These are phyloP conservation scores for Onychomys torridus DNA, from an alignment of 2,797 vertebrate genomes.

Conservation along the genomic window DNA sequence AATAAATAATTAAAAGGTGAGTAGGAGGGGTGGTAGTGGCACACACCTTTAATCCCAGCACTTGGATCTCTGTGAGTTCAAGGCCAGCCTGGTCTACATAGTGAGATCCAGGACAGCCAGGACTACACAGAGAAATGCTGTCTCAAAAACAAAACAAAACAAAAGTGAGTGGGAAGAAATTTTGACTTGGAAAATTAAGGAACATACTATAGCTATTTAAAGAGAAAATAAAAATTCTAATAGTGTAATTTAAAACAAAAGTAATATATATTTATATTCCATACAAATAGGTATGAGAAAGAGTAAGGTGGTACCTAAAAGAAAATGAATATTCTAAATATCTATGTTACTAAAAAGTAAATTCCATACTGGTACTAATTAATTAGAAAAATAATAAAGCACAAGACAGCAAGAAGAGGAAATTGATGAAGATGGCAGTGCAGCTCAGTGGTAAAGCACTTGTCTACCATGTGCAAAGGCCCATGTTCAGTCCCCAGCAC, in stretches of 20 bases:
- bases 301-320: slow-evolving; percentile 49
- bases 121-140: no score
- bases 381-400: slow-evolving; percentile 58
- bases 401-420: slow-evolving; percentile 28
- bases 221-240: slow-evolving; percentile 40
- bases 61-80: no score
- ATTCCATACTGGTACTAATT: slow-evolving; percentile 46
- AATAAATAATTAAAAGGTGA: slow-evolving; percentile 27
- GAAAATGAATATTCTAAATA: slow-evolving; percentile 54
- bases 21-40: neutral
- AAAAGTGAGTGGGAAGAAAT: slow-evolving; percentile 29
- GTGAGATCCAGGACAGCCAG: no score
- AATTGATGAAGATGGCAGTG: neutral
- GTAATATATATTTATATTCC: neutral
- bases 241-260: slow-evolving; percentile 42
- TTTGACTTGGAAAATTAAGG: slow-evolving; percentile 57
- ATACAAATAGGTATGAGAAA: slow-evolving; percentile 5
- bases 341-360: slow-evolving; percentile 45
- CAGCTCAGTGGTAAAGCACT: neutral
- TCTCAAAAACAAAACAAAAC: no score
- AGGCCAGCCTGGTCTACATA: no score
- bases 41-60: no score
- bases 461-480: neutral
- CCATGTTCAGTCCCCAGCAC: neutral
- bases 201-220: slow-evolving; percentile 48